A percentile compares a stretch with the other conserved stretches of the same genome.
Evolutionary conservation across 2,888 invertebrate genomes (phyloP).

Genomic region (Cryptus armator): DNA sequence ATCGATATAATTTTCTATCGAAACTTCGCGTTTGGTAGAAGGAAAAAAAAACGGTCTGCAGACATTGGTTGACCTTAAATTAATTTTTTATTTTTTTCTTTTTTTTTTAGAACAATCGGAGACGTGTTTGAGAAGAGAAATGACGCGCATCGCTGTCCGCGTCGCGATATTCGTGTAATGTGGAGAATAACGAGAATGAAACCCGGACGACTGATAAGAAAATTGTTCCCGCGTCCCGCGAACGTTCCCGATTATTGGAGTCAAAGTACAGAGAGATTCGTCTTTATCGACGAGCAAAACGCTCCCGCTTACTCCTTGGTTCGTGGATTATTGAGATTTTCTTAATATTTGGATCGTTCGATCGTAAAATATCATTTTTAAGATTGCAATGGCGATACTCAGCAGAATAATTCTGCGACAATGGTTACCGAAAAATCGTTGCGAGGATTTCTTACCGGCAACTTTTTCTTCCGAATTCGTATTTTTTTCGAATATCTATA

Average conservation of each 20-base stretch:
- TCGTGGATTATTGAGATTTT: slow-evolving; percentile 68
- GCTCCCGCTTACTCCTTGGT: slow-evolving; percentile 89
- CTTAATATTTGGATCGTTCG: not conserved
- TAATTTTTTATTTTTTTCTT: slow-evolving; percentile 40
- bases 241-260: slow-evolving; percentile 90
- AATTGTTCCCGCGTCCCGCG: slow-evolving; percentile 90
- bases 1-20: slow-evolving; percentile 67
- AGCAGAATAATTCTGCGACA: slow-evolving; percentile 8
- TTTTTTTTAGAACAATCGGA: slow-evolving; percentile 74
- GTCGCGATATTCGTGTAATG: slow-evolving; percentile 80
- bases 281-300: slow-evolving; percentile 91
- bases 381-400: not conserved
- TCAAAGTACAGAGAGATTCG: slow-evolving; percentile 91
- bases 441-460: too few species aligned
- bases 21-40: not conserved
- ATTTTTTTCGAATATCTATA: too few species aligned
- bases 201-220: slow-evolving; percentile 90
- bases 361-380: not conserved
- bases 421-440: not conserved
- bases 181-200: slow-evolving; percentile 93
- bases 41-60: not conserved
- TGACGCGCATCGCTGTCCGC: slow-evolving; percentile 74
- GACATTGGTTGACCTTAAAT: not conserved
- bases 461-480: too few species aligned
- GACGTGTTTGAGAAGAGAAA: slow-evolving; percentile 76